Evolutionary conservation across 1,140 invertebrate species (phyloP), one percentile per base, ranked within the genome.

Genomic region (Drosophila athabasca): DNA sequence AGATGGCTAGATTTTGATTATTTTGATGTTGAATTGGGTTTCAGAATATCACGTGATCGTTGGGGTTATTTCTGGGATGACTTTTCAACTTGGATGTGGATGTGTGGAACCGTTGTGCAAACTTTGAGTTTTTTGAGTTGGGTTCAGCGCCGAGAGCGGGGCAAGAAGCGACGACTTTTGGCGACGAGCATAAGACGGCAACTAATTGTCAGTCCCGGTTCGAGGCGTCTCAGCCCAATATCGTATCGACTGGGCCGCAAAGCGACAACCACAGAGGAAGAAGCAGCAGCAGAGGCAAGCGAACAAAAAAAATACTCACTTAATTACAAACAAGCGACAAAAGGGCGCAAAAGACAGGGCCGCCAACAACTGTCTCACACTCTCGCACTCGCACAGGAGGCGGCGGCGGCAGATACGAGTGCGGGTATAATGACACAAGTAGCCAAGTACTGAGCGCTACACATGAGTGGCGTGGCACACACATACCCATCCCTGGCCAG

Each of bases 101-200:
- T 50, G 5, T 39, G 15, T 64, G 43, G 29, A 49, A 44, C 24
- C 31, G 62, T 75, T 75, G 71, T 67, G 72, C 72, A 76, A 55
- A 19, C 48, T 75, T 76, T 76, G 71, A 75, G 62, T 75, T 65
- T 66, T 49, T 66, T 49, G 26, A 44, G 26, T 60, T 50, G 66
- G 68, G 24, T 46, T 54, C 35, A 39, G 35, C 35, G 35, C 35
- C 35, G 49, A 66, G 55, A 68, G 62, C 62, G 72, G 70, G 65
- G 50, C 55, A 77, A 73, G 65, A 78, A 78, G 64, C 90, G 79
- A 90, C 35, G 79, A 90, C 90, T 90, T 81, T 89, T 88, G 85
- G 72, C 90, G 89, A 87, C 74, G 90, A 90, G 82, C 90, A 83
- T 77, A 90, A 89, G 82, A 90, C 79, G 73, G 84, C 89, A 82